phyloP scores from a whole-genome alignment of 2,797 vertebrate genomes.

The Sylvia borin region DNA sequence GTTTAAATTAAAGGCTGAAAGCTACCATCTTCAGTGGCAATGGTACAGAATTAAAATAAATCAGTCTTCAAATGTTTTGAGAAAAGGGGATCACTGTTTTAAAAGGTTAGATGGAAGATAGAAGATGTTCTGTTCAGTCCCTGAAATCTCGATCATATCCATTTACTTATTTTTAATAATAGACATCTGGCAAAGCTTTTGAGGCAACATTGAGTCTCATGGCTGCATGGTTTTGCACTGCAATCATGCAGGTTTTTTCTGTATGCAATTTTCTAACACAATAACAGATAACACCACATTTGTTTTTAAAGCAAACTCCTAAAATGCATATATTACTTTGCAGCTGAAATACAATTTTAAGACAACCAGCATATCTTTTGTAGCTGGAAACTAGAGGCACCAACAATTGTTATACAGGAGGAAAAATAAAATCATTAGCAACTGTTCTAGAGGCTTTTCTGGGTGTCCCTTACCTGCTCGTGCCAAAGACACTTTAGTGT shows the following conservation, averaged over 20 bases:
- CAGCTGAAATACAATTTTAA: background rate
- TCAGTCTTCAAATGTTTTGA: background rate
- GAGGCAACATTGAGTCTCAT: background rate
- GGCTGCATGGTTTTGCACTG: background rate
- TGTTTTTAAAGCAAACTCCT: background rate
- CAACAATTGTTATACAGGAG: background rate
- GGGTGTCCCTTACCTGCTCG: accelerated
- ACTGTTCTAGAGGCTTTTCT: background rate
- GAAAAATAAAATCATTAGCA: background rate
- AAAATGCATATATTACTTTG: background rate
- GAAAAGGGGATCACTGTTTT: background rate
- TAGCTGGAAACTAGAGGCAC: background rate
- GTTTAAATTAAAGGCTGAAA: background rate
- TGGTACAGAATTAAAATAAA: background rate
- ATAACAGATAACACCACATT: background rate
- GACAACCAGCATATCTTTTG: background rate
- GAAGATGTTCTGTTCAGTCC: background rate
- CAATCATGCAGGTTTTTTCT: background rate
- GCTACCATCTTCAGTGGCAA: background rate
- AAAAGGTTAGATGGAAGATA: background rate
- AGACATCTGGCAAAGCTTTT: background rate
- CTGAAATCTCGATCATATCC: background rate
- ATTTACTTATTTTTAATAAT: background rate
- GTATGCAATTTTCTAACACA: background rate
- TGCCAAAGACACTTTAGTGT: background rate